Evolutionary conservation across 2,113 vertebrate genomes (phyloP).

Genomic region (Neogobius melanostomus): DNA sequence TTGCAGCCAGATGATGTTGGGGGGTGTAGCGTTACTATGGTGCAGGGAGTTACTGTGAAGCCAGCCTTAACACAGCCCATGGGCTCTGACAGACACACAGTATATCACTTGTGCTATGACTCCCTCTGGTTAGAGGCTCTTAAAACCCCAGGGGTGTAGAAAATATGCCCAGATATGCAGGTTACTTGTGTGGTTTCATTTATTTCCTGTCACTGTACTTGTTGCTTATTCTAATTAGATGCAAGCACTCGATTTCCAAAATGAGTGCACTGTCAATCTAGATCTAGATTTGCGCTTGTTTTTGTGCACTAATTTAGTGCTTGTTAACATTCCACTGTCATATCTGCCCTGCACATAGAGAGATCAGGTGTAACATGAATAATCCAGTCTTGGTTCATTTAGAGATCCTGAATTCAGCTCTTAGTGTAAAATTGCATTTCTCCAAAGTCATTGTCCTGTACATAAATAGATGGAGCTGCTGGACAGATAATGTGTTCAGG

Average conservation of each 20-base stretch:
- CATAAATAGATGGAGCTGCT: slow-evolving; percentile 51
- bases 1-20: slow-evolving; percentile 14
- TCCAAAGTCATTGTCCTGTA: slow-evolving; percentile 9
- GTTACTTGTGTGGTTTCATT: slow-evolving; percentile 14
- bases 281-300: slow-evolving; percentile 3
- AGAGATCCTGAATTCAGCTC: slow-evolving; percentile 29
- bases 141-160: slow-evolving; percentile 23
- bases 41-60: slow-evolving; percentile 58
- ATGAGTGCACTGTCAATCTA: slow-evolving; percentile 9
- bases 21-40: slow-evolving; percentile 59
- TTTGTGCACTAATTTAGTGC: slow-evolving; percentile 20
- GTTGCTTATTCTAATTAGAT: slow-evolving; percentile 23
- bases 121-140: slow-evolving; percentile 18
- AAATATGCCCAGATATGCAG: slow-evolving; percentile 24
- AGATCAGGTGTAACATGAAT: slow-evolving; percentile 12
- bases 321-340: slow-evolving; percentile 65
- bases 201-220: slow-evolving; percentile 12
- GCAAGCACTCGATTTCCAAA: slow-evolving; percentile 14
- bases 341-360: slow-evolving; percentile 5
- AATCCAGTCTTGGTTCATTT: slow-evolving; percentile 12
- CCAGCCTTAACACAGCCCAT: slow-evolving; percentile 66
- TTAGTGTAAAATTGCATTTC: slow-evolving; percentile 27
- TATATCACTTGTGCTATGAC: slow-evolving; percentile 33
- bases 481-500: slow-evolving; percentile 51
- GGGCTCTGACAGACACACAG: slow-evolving; percentile 16